phyloP scores from a whole-genome alignment of 53 echinoderm and acorn worm genomes.

The Mesocentrotus franciscanus region DNA sequence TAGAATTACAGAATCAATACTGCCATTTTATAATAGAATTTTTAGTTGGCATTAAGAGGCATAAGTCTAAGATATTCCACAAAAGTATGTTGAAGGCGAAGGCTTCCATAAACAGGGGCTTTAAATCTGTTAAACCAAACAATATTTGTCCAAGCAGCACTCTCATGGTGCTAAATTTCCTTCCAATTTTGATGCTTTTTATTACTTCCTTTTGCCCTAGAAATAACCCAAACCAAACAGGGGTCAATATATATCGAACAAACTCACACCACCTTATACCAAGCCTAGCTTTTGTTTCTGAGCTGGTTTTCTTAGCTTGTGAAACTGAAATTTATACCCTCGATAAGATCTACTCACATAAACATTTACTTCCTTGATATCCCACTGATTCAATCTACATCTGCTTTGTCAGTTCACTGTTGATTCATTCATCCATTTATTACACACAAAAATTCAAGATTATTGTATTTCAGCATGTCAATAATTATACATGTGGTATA shows the following conservation, averaged over 20 bases:
- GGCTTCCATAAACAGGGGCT: too few species aligned
- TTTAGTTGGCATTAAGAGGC: neutral
- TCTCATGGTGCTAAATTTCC: too few species aligned
- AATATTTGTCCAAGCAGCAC: too few species aligned
- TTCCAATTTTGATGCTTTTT: neutral
- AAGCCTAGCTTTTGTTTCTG: neutral
- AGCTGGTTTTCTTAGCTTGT: neutral
- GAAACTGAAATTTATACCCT: neutral
- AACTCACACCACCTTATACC: neutral
- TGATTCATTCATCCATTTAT: too few species aligned
- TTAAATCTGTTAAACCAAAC: too few species aligned
- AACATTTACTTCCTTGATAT: neutral
- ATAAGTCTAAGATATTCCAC: neutral
- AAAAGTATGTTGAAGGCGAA: neutral
- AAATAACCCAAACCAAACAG: neutral
- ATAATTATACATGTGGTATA: too few species aligned
- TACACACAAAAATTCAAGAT: too few species aligned
- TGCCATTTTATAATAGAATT: too few species aligned
- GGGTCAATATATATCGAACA: neutral
- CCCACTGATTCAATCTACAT: neutral
- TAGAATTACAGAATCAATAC: neutral
- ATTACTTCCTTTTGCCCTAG: neutral
- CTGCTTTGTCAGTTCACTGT: neutral
- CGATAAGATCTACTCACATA: neutral
- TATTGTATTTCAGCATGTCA: too few species aligned